Conservation (phyloP, 1,140 invertebrate genomes). For the Diachasma alloeum region DNA sequence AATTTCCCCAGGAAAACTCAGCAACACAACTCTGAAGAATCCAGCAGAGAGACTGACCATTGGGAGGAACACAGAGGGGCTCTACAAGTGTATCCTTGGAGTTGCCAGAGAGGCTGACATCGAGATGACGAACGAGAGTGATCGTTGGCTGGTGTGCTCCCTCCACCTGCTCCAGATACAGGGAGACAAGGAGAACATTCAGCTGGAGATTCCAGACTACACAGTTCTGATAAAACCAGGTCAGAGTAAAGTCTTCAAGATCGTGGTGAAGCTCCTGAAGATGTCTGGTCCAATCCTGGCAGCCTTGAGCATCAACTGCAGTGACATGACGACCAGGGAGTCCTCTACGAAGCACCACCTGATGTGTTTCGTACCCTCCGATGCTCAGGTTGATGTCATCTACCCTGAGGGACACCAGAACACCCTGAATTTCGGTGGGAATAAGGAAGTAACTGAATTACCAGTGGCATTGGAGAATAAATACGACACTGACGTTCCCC, state of each 20-base stretch:
- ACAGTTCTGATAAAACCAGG: conserved; percentile 51
- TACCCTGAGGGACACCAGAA: conserved; percentile 29
- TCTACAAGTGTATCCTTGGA: conserved; percentile 52
- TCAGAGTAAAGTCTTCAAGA: conserved; percentile 44
- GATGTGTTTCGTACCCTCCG: conserved; percentile 57
- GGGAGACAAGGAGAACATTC: conserved; percentile 50
- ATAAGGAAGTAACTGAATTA: not conserved
- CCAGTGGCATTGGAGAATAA: conserved; percentile 51
- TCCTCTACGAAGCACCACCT: conserved; percentile 52
- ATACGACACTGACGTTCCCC: conserved; percentile 49
- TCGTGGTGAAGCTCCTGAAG: conserved; percentile 47
- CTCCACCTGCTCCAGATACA: conserved; percentile 45
- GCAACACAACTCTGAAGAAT: not conserved
- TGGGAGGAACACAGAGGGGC: conserved; percentile 45
- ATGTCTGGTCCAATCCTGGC: conserved; percentile 50
- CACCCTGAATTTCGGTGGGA: not conserved
- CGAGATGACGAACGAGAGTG: conserved; percentile 52
- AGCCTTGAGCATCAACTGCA: conserved; percentile 44
- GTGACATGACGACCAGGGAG: conserved; percentile 54
- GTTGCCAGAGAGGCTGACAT: conserved; percentile 47
- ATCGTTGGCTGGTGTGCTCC: conserved; percentile 53
- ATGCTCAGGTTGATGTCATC: conserved; percentile 45
- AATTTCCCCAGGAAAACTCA: not conserved
- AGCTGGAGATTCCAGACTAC: conserved; percentile 45
- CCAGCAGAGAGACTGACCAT: conserved; percentile 40